phyloP scores from a whole-genome alignment of 2,113 vertebrate species.

The Leucoraja erinaceus region DNA sequence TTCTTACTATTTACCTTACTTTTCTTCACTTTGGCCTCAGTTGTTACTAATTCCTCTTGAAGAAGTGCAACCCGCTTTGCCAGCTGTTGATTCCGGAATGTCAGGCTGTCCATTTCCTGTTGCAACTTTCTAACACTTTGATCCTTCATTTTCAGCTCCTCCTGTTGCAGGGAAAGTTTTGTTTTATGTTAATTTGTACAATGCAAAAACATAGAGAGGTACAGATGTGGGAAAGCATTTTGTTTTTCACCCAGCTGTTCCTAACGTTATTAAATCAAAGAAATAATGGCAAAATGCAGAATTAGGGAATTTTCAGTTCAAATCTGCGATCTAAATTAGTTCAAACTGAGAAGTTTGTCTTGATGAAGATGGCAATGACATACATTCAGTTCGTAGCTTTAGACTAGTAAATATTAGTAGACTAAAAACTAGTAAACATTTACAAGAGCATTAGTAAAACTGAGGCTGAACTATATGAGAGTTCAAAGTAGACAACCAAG shows the following conservation, averaged over 20 bases:
- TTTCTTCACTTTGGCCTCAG: constrained; percentile 80
- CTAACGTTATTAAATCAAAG: not conserved
- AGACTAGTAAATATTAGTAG: too few relatives aligned
- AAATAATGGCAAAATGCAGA: not conserved
- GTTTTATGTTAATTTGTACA: constrained; percentile 1
- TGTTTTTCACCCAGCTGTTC: too few relatives aligned
- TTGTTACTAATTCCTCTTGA: constrained; percentile 79
- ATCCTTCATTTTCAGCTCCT: constrained; percentile 92
- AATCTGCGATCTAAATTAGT: not conserved
- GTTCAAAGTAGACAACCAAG: not conserved
- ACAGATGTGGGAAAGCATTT: not conserved
- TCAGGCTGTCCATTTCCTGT: constrained; percentile 97
- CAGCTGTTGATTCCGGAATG: constrained; percentile 90
- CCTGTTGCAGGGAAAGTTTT: constrained; percentile 54
- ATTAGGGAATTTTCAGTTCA: not conserved
- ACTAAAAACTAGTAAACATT: too few relatives aligned
- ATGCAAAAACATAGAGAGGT: not conserved
- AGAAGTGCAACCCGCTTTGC: constrained; percentile 92
- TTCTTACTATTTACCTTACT: constrained; percentile 63
- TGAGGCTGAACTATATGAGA: too few relatives aligned
- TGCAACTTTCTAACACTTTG: constrained; percentile 87
- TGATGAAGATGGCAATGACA: too few relatives aligned
- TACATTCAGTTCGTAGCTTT: too few relatives aligned
- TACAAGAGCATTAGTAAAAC: too few relatives aligned
- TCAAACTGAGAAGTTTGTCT: not conserved